Conservation (phyloP, 2,113 vertebrate genomes). For the Heloderma charlesbogerti region DNA sequence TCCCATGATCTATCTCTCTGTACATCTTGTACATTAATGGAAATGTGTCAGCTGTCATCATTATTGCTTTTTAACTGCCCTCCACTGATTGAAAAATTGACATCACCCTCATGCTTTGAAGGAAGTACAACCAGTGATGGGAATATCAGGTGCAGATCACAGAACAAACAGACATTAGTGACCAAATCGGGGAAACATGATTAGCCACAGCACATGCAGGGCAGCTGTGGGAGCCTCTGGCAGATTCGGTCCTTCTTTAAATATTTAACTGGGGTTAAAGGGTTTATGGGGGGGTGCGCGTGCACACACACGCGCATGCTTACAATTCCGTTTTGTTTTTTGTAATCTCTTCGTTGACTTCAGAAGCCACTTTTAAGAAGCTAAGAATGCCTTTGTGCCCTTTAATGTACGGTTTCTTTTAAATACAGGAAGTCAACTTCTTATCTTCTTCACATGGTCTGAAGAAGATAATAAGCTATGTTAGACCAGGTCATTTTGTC, state of each 20-base stretch:
- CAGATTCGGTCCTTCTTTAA: neutral
- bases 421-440: neutral
- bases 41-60: conserved; percentile 1
- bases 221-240: neutral
- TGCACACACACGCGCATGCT: too few species aligned
- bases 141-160: neutral
- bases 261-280: neutral
- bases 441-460: too few species aligned
- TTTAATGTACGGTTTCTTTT: neutral
- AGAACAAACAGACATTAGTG: neutral
- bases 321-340: neutral
- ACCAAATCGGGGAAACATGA: neutral
- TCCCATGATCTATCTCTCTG: conserved; percentile 21
- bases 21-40: conserved; percentile 36
- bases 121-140: neutral
- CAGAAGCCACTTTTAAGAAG: neutral
- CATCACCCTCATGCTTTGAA: conserved; percentile 21
- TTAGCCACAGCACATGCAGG: neutral
- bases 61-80: conserved; percentile 23
- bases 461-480: neutral
- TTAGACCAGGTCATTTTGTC: neutral
- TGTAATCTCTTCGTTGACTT: neutral
- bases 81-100: conserved; percentile 9
- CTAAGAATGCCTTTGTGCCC: neutral
- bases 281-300: too few species aligned